These are phyloP conservation scores for Riparia riparia DNA, from an alignment of 2,113 vertebrate species.

Conservation along the genomic window DNA sequence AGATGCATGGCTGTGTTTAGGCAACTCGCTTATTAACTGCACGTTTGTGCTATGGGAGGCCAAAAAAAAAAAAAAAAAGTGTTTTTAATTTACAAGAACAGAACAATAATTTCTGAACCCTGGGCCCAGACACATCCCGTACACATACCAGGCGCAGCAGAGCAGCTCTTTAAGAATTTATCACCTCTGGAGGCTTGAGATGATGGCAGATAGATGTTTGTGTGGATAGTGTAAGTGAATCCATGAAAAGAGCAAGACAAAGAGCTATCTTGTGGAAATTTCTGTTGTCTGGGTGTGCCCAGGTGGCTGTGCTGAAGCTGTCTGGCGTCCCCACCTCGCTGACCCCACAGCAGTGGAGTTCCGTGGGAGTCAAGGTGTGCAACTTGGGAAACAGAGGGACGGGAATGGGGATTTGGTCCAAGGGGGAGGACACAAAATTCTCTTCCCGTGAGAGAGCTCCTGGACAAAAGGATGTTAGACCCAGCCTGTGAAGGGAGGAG, in stretches of 20 bases:
- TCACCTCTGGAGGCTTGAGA: not conserved
- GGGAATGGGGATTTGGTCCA: not conserved
- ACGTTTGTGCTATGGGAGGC: not conserved
- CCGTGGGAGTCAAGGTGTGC: not conserved
- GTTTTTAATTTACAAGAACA: not conserved
- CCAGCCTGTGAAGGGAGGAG: not conserved
- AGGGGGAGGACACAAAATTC: not conserved
- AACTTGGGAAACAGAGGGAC: not conserved
- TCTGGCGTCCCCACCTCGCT: not conserved
- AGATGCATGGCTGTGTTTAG: not conserved
- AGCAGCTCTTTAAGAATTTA: not conserved
- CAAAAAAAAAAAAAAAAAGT: not conserved
- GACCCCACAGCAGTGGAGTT: not conserved
- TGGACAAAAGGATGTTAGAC: not conserved
- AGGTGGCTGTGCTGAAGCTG: not conserved
- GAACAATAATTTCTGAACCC: not conserved
- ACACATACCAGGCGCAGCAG: rapidly evolving
- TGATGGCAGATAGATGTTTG: not conserved
- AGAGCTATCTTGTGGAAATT: not conserved
- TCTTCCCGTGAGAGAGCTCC: not conserved
- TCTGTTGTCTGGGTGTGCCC: not conserved
- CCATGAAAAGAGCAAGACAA: not conserved
- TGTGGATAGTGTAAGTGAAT: not conserved
- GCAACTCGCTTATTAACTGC: not conserved
- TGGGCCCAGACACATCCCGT: not conserved